phyloP scores from a whole-genome alignment of 1,140 invertebrate species.

The Ceratina australensis region DNA sequence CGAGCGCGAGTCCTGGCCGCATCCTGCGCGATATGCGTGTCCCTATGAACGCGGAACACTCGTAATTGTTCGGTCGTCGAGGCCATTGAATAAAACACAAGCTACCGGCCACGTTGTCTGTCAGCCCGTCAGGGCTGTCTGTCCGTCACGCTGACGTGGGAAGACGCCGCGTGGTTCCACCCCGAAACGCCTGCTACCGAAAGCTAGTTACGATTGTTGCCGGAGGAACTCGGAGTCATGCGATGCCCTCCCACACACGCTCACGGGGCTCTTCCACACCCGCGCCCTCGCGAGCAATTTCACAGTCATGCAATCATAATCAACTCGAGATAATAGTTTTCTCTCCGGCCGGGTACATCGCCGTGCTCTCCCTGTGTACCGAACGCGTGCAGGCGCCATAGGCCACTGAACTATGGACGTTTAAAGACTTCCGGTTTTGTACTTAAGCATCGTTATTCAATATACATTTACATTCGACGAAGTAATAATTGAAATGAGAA shows the following conservation, averaged over 20 bases:
- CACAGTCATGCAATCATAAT: constrained; percentile 77
- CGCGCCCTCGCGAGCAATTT: constrained; percentile 66
- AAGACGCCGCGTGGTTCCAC: constrained; percentile 77
- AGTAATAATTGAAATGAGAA: too few species aligned
- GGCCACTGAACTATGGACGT: constrained; percentile 3
- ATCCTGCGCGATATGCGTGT: constrained; percentile 53
- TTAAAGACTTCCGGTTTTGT: constrained; percentile 17
- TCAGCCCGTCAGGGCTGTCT: constrained; percentile 75
- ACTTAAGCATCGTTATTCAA: too few species aligned
- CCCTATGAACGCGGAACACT: constrained; percentile 46
- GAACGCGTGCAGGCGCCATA: background rate
- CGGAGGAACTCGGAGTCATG: constrained; percentile 76
- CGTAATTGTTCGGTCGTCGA: constrained; percentile 79
- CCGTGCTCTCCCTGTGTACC: background rate
- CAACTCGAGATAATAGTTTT: constrained; percentile 73
- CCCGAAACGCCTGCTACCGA: constrained; percentile 71
- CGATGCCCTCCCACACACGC: constrained; percentile 59
- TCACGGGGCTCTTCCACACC: constrained; percentile 18
- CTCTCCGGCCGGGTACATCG: constrained; percentile 35
- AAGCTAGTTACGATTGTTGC: constrained; percentile 79
- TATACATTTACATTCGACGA: too few species aligned
- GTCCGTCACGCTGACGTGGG: constrained; percentile 80
- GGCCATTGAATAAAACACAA: constrained; percentile 79
- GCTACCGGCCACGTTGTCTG: constrained; percentile 77
- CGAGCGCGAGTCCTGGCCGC: constrained; percentile 32